Evolutionary conservation across 2,888 invertebrate genomes (phyloP).

Genomic region (Hemicrepidius hirtus): DNA sequence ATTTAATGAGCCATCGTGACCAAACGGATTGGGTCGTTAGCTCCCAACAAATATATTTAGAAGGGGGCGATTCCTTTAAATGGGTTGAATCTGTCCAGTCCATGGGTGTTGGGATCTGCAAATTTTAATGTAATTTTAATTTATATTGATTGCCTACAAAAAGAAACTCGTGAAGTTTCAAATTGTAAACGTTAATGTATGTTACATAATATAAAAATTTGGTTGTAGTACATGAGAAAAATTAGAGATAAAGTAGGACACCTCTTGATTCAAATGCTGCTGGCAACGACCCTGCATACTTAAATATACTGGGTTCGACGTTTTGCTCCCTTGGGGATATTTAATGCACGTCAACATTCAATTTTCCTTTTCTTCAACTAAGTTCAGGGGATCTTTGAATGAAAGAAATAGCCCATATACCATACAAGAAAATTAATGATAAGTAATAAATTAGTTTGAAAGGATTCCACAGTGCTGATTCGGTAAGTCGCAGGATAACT

Average conservation of each 20-base stretch:
- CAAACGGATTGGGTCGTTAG: too few species aligned
- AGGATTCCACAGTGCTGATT: slow-evolving; percentile 28
- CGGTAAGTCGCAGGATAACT: slow-evolving; percentile 36
- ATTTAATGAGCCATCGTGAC: too few species aligned
- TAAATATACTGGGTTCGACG: slow-evolving; percentile 24
- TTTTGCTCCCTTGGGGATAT: slow-evolving; percentile 27
- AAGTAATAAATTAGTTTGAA: slow-evolving; percentile 34
- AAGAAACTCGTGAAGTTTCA: too few species aligned
- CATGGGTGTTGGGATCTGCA: too few species aligned
- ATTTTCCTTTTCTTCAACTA: slow-evolving; percentile 35
- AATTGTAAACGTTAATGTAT: too few species aligned
- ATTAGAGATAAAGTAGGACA: too few species aligned
- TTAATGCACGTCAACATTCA: slow-evolving; percentile 36
- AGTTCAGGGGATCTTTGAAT: slow-evolving; percentile 22
- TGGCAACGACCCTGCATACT: slow-evolving; percentile 7
- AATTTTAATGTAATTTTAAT: too few species aligned
- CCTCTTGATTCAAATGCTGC: too few species aligned
- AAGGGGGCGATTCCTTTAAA: too few species aligned
- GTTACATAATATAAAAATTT: not conserved
- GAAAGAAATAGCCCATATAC: slow-evolving; percentile 34
- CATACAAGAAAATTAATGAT: slow-evolving; percentile 37
- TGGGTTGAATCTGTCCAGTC: too few species aligned
- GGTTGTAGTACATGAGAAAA: not conserved
- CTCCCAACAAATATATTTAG: too few species aligned
- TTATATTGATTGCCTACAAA: too few species aligned